phyloP scores from a whole-genome alignment of 2,888 invertebrate species.

The Microctonus aethiopoides region DNA sequence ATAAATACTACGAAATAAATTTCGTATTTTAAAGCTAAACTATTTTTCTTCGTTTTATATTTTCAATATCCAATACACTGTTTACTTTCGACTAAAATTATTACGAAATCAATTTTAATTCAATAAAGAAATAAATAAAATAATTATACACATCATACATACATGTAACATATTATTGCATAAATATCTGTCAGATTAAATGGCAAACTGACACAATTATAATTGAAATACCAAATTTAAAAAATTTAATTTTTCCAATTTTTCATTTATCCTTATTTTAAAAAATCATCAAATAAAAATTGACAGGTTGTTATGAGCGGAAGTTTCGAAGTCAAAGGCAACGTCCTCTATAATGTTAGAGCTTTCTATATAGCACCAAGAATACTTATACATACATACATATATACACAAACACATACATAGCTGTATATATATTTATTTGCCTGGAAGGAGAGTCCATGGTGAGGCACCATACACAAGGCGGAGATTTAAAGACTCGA shows the following conservation, averaged over 20 bases:
- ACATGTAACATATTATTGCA: not conserved
- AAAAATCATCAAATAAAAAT: not conserved
- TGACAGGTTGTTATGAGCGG: slow-evolving; percentile 24
- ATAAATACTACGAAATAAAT: too few species aligned
- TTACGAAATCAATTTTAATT: too few species aligned
- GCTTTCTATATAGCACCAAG: slow-evolving; percentile 22
- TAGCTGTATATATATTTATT: slow-evolving; percentile 19
- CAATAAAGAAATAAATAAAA: too few species aligned
- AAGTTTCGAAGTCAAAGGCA: slow-evolving; percentile 9
- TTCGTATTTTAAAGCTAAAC: too few species aligned
- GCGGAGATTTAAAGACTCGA: slow-evolving; percentile 60
- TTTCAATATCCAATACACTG: too few species aligned
- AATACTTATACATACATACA: slow-evolving; percentile 24
- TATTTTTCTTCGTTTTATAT: too few species aligned
- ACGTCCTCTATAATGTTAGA: not conserved
- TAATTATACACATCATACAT: not conserved
- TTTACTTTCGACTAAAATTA: too few species aligned
- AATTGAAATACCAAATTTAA: too few species aligned
- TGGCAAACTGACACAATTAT: not conserved
- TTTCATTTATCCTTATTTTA: not conserved
- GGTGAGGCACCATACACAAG: slow-evolving; percentile 33
- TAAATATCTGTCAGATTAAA: not conserved
- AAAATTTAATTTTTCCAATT: not conserved
- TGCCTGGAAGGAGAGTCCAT: slow-evolving; percentile 25
- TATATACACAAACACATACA: not conserved